phyloP scores from a whole-genome alignment of 2,888 invertebrate genomes.

The Synanthedon myopaeformis region DNA sequence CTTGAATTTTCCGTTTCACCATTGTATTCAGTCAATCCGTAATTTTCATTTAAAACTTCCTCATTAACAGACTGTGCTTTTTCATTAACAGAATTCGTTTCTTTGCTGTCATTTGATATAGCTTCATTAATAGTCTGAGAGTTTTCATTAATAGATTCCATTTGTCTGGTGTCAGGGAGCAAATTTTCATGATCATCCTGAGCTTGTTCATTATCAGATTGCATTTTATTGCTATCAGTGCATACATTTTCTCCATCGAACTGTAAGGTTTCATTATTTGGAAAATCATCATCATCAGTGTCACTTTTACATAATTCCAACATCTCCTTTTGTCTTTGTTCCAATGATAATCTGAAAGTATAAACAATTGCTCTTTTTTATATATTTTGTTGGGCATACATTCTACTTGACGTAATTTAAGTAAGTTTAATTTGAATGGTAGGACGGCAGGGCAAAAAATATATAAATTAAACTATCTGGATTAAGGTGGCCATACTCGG shows the following conservation, averaged over 20 bases:
- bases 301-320: slow-evolving; percentile 82
- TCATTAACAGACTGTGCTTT: no score
- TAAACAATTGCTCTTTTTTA: not conserved
- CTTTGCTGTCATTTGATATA: not conserved
- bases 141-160: not conserved
- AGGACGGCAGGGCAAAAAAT: no score
- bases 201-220: slow-evolving; percentile 3
- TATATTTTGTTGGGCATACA: no score
- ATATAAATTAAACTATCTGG: no score
- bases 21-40: no score
- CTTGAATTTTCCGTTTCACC: no score
- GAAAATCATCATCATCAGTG: slow-evolving; percentile 41
- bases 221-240: slow-evolving; percentile 1
- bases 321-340: slow-evolving; percentile 80
- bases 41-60: no score
- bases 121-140: not conserved
- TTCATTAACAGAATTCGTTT: no score
- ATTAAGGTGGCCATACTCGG: no score
- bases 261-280: slow-evolving; percentile 13
- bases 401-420: no score
- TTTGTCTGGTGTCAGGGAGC: not conserved
- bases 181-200: slow-evolving; percentile 2
- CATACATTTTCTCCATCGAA: slow-evolving; percentile 6
- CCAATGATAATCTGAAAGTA: slow-evolving; percentile 71
- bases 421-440: no score